Conservation (phyloP, 2,113 vertebrate species). For the Meleagris gallopavo region DNA sequence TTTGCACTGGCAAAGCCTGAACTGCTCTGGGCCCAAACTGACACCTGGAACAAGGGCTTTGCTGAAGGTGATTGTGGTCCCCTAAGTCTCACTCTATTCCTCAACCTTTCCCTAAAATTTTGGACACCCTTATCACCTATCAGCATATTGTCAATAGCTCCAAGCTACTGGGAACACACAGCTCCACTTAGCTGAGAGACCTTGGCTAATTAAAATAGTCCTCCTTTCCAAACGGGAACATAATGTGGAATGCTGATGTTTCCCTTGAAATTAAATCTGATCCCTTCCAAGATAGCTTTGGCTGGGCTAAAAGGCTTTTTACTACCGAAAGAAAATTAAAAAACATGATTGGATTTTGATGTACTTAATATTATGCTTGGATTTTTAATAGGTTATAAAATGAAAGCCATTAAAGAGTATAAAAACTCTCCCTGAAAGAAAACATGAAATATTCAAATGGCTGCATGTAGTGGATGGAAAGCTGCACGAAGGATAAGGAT, state of each 20-base stretch:
- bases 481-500: too few relatives aligned
- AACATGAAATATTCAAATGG: background rate
- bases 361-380: background rate
- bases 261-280: background rate
- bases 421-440: background rate
- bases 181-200: background rate
- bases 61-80: fast-evolving
- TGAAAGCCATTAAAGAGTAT: background rate
- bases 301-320: background rate
- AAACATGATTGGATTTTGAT: slow-evolving; percentile 9
- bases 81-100: background rate
- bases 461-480: background rate
- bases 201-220: background rate
- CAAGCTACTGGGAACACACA: background rate
- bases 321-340: background rate
- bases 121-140: background rate
- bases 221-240: background rate
- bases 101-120: background rate
- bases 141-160: background rate
- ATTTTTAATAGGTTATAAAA: slow-evolving; percentile 18
- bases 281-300: slow-evolving; percentile 14
- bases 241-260: background rate
- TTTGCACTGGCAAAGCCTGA: background rate
- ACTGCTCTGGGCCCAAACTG: background rate
- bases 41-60: background rate